A percentile compares a stretch with the other conserved stretches of the same genome.
phyloP scores from a whole-genome alignment of 2,888 invertebrate species.

The Agrotis exclamationis region DNA sequence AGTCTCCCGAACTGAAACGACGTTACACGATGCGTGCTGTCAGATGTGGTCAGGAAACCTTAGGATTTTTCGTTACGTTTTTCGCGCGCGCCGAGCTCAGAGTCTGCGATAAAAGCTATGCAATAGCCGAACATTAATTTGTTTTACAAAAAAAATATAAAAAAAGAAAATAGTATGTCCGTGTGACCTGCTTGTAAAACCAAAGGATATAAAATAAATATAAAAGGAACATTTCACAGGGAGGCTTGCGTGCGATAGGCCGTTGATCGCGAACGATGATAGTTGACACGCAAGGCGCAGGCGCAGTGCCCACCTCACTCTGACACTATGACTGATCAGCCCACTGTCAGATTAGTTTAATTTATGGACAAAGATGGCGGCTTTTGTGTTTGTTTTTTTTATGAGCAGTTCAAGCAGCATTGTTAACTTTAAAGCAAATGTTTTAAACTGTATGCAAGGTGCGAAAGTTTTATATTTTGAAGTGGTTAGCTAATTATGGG shows the following conservation, averaged over 20 bases:
- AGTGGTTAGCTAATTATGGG: not conserved
- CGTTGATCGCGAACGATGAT: constrained; percentile 63
- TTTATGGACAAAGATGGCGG: constrained; percentile 53
- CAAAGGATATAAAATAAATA: constrained; percentile 61
- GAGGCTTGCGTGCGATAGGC: constrained; percentile 73
- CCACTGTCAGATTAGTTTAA: constrained; percentile 62
- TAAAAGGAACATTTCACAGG: constrained; percentile 54
- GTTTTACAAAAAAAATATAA: constrained; percentile 2
- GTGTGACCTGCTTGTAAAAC: constrained; percentile 60
- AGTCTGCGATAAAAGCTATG: too few relatives aligned
- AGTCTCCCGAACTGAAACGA: too few relatives aligned
- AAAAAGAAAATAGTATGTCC: constrained; percentile 23
- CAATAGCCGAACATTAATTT: too few relatives aligned
- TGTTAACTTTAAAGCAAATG: constrained; percentile 7
- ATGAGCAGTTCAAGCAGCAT: constrained; percentile 7
- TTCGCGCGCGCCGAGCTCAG: too few relatives aligned
- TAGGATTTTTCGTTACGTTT: too few relatives aligned
- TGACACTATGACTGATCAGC: constrained; percentile 64
- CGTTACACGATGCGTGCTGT: too few relatives aligned
- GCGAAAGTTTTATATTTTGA: constrained; percentile 17
- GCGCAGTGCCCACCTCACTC: constrained; percentile 57
- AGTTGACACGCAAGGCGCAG: constrained; percentile 75
- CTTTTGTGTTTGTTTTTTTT: constrained; percentile 39
- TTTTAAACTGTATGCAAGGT: not conserved
- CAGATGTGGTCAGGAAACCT: too few relatives aligned